These are phyloP conservation scores for Thelaira solivaga DNA, from an alignment of 2,888 invertebrate species.

Conservation along the genomic window DNA sequence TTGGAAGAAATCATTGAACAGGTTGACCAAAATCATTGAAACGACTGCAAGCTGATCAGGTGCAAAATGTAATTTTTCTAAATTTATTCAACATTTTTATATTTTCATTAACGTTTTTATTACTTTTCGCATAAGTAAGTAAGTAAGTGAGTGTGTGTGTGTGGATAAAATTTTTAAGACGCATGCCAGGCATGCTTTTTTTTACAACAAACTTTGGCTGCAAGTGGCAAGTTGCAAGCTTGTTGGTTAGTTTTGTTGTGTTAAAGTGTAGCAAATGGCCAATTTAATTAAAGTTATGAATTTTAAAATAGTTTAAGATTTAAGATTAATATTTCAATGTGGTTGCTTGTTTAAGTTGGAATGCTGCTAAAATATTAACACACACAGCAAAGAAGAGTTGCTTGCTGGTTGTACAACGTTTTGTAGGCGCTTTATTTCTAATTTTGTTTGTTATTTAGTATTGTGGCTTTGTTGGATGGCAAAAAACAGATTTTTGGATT, in stretches of 20 bases:
- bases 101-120: constrained; percentile 13
- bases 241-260: constrained; percentile 34
- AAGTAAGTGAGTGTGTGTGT: neutral
- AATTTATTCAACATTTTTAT: constrained; percentile 41
- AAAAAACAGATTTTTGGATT: too few relatives aligned
- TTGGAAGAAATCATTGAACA: constrained; percentile 37
- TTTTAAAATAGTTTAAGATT: constrained; percentile 55
- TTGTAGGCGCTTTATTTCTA: constrained; percentile 10
- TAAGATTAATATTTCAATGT: constrained; percentile 46
- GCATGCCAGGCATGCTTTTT: neutral
- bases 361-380: constrained; percentile 17
- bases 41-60: constrained; percentile 40
- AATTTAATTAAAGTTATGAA: constrained; percentile 55
- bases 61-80: constrained; percentile 36
- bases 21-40: constrained; percentile 42
- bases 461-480: too few relatives aligned
- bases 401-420: neutral
- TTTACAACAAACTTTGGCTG: neutral
- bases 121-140: neutral
- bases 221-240: too few relatives aligned
- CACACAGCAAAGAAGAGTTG: neutral
- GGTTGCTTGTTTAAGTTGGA: constrained; percentile 12
- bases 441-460: too few relatives aligned
- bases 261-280: constrained; percentile 48
- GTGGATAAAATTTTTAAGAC: constrained; percentile 17